Percentiles rank a stretch among this genome's conserved stretches.
phyloP scores from a whole-genome alignment of 2,888 invertebrate genomes.

The Limnephilus lunatus region DNA sequence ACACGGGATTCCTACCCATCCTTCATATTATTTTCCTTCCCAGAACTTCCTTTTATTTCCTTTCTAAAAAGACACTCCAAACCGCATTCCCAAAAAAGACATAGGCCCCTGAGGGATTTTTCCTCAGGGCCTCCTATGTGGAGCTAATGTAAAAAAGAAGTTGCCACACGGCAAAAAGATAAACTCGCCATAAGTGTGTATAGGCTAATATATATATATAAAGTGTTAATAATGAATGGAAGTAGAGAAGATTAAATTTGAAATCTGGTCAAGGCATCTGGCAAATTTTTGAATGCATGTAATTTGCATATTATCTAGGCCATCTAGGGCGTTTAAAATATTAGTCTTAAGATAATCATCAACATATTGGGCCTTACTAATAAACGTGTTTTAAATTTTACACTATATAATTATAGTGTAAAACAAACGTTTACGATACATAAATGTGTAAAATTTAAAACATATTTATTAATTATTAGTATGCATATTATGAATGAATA shows the following conservation, averaged over 20 bases:
- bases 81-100: too few species aligned
- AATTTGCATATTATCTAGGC: not conserved
- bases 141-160: not conserved
- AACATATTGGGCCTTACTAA: not conserved
- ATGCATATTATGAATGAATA: not conserved
- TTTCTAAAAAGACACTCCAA: too few species aligned
- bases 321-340: not conserved
- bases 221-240: not conserved
- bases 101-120: too few species aligned
- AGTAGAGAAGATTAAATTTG: not conserved
- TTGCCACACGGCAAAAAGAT: not conserved
- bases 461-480: too few species aligned
- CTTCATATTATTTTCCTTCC: too few species aligned
- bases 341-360: not conserved
- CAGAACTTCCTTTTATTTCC: too few species aligned
- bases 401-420: too few species aligned
- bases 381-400: too few species aligned
- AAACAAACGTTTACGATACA: too few species aligned
- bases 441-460: too few species aligned
- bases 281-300: not conserved
- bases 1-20: too few species aligned
- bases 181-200: not conserved
- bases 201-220: not conserved
- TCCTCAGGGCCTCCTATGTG: too few species aligned
- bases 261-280: not conserved